Evolutionary conservation across 2,888 invertebrate genomes (phyloP).

Genomic region (Cerastis rubricosa): DNA sequence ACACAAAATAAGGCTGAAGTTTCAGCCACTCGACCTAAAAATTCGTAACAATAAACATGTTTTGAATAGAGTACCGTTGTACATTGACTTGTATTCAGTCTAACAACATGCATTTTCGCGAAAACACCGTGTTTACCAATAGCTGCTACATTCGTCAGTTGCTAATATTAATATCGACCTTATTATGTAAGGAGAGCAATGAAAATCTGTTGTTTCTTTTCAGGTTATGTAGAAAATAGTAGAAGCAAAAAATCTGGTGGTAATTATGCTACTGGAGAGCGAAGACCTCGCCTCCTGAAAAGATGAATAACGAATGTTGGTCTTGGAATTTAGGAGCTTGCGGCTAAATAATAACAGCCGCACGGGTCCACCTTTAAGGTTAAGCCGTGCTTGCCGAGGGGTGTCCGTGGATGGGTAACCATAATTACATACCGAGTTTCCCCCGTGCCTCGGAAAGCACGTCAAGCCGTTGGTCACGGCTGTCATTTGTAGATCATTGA

Average conservation of each 20-base stretch:
- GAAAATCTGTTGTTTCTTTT: slow-evolving; percentile 32
- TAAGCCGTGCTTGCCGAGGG: too few relatives aligned
- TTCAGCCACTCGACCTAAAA: slow-evolving; percentile 47
- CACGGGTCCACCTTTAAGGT: too few relatives aligned
- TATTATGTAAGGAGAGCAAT: slow-evolving; percentile 39
- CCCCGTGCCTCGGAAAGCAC: too few relatives aligned
- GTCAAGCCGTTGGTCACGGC: too few relatives aligned
- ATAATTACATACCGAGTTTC: too few relatives aligned
- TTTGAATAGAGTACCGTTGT: slow-evolving; percentile 51
- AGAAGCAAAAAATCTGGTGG: background rate
- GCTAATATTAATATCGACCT: slow-evolving; percentile 23
- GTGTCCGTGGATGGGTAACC: too few relatives aligned
- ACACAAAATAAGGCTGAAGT: slow-evolving; percentile 25
- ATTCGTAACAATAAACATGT: slow-evolving; percentile 55
- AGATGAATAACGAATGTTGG: too few relatives aligned
- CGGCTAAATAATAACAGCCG: too few relatives aligned
- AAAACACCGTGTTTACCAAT: slow-evolving; percentile 59
- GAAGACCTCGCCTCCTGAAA: background rate
- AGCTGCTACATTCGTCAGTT: slow-evolving; percentile 15
- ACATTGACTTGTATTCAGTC: slow-evolving; percentile 52
- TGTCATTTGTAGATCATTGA: too few relatives aligned
- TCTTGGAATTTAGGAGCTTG: too few relatives aligned
- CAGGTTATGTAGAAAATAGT: background rate
- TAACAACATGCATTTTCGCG: slow-evolving; percentile 59
- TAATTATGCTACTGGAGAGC: background rate